Evolutionary conservation across 1,140 invertebrate genomes (phyloP).

Genomic region (Saccostrea cuccullata): DNA sequence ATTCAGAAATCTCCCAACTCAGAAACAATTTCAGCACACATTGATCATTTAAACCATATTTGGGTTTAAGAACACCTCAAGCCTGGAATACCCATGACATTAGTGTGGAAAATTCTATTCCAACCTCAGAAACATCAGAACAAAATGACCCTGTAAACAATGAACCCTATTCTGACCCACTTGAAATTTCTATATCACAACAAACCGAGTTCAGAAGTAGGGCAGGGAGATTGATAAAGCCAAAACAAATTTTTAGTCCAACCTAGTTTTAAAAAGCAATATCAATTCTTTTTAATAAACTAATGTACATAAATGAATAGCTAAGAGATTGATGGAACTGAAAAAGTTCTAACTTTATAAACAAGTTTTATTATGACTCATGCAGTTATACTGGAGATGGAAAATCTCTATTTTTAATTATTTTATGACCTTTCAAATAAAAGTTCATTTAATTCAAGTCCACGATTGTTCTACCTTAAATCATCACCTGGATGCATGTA

Average conservation of each 20-base stretch:
- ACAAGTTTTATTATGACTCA: no score
- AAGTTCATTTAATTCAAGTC: background rate
- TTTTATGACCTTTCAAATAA: no score
- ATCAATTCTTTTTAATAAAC: no score
- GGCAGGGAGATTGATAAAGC: constrained; percentile 9
- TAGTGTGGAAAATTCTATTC: background rate
- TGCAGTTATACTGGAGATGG: no score
- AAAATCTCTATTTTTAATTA: no score
- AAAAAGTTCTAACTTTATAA: no score
- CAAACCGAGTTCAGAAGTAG: background rate
- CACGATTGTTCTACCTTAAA: background rate
- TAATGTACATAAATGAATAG: no score
- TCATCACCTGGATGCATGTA: background rate
- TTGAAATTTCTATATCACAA: background rate
- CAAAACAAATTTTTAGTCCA: background rate
- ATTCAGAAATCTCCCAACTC: constrained; percentile 2
- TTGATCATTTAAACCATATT: constrained; percentile 55
- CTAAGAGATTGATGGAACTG: no score
- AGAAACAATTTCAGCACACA: constrained; percentile 14
- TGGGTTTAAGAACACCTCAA: background rate
- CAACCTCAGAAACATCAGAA: background rate
- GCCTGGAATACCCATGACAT: background rate
- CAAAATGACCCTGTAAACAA: no score
- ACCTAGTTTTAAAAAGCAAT: no score
- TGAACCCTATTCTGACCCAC: no score